phyloP scores from a whole-genome alignment of 2,797 vertebrate species.

The Heteromormyrus szaboi region DNA sequence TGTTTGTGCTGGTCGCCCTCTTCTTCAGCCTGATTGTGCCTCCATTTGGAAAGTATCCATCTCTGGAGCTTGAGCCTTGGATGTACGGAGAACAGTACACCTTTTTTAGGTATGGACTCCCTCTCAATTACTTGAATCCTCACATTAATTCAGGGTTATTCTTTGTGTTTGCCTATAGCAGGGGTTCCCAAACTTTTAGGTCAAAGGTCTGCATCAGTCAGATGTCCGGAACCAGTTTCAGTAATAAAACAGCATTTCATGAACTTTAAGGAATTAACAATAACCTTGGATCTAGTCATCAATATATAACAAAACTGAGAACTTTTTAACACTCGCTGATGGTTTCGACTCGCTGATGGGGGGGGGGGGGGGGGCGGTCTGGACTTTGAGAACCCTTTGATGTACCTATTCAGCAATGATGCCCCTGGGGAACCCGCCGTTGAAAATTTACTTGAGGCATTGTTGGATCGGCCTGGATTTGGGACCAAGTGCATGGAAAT shows the following conservation, averaged over 20 bases:
- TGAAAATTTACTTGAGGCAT: conserved; percentile 56
- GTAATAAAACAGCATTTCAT: background rate
- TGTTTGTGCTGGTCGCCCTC: conserved; percentile 79
- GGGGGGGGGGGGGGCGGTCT: background rate
- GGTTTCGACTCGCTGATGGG: background rate
- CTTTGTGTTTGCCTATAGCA: background rate
- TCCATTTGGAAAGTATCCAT: conserved; percentile 71
- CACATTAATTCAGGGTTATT: background rate
- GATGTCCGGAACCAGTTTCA: background rate
- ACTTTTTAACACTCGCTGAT: background rate
- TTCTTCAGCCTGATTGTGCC: conserved; percentile 79
- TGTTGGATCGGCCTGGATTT: conserved; percentile 71
- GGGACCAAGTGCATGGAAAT: conserved; percentile 61
- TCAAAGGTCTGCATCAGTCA: background rate
- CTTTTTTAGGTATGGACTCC: conserved; percentile 74
- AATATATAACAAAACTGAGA: background rate
- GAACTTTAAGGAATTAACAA: background rate
- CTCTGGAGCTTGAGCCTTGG: conserved; percentile 71
- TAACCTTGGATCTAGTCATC: background rate
- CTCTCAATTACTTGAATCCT: background rate
- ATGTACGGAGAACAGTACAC: conserved; percentile 82
- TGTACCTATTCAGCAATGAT: conserved; percentile 61
- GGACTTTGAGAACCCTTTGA: background rate
- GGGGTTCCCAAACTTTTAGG: background rate
- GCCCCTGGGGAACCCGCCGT: conserved; percentile 51